These are phyloP conservation scores for Caenorhabditis inopinata DNA, from an alignment of 1,140 invertebrate genomes.

Conservation along the genomic window DNA sequence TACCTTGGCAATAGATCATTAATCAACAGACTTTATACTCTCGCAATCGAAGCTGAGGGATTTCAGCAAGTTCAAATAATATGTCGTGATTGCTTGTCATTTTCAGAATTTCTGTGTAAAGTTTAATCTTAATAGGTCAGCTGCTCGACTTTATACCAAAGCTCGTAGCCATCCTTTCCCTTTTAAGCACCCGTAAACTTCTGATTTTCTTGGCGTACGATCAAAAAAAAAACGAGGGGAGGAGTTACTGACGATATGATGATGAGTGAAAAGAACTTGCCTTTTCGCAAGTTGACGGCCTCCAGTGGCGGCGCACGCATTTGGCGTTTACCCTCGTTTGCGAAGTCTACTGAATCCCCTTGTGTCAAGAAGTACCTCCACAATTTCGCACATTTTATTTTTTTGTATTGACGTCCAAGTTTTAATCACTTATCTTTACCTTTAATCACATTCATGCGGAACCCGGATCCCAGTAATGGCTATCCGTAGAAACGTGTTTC, in stretches of 20 bases:
- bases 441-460: background rate
- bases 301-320: slow-evolving; percentile 28
- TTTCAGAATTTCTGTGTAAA: background rate
- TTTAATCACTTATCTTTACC: slow-evolving; percentile 7
- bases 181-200: slow-evolving; percentile 21
- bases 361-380: background rate
- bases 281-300: slow-evolving; percentile 33
- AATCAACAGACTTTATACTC: no score
- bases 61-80: no score
- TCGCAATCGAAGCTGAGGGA: no score
- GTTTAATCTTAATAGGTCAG: background rate
- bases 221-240: slow-evolving; percentile 7
- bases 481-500: slow-evolving; percentile 32
- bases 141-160: slow-evolving; percentile 7
- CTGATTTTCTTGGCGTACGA: slow-evolving; percentile 26
- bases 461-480: background rate
- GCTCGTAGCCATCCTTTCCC: slow-evolving; percentile 17
- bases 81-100: background rate
- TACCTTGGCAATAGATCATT: no score
- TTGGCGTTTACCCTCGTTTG: slow-evolving; percentile 3
- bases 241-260: slow-evolving; percentile 29
- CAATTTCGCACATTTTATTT: background rate
- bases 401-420: background rate
- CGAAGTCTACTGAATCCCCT: slow-evolving; percentile 16
- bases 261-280: slow-evolving; percentile 21